Evolutionary conservation across 2,113 vertebrate genomes (phyloP).

Genomic region (Dasyornis broadbenti): DNA sequence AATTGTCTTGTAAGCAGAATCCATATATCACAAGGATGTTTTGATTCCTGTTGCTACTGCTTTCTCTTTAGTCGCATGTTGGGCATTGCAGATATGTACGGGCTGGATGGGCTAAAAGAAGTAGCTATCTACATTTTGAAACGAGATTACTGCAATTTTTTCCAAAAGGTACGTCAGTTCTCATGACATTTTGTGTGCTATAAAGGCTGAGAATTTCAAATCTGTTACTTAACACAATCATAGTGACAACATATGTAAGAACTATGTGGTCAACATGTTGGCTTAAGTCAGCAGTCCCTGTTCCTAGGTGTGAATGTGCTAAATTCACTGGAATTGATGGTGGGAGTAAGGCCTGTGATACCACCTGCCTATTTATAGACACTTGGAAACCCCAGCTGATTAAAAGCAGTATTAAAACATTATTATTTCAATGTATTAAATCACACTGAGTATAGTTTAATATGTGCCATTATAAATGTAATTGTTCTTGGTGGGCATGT

Average conservation of each 20-base stretch:
- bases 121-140: constrained; percentile 87
- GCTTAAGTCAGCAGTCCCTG: neutral
- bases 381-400: neutral
- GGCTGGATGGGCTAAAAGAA: constrained; percentile 89
- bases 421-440: neutral
- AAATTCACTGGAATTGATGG: neutral
- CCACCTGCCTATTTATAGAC: neutral
- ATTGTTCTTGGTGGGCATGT: neutral
- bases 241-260: neutral
- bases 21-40: neutral
- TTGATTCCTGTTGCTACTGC: neutral
- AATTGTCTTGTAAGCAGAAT: neutral
- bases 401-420: neutral
- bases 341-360: neutral
- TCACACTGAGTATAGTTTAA: neutral
- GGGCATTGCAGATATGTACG: constrained; percentile 89
- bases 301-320: neutral
- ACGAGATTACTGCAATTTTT: constrained; percentile 93
- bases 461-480: neutral
- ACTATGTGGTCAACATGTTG: neutral
- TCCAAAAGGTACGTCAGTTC: constrained; percentile 83
- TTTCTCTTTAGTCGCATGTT: constrained; percentile 81
- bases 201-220: neutral
- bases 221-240: neutral
- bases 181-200: neutral